These are phyloP conservation scores for Lepisosteus oculatus DNA, from an alignment of 2,113 vertebrate species.

Conservation along the genomic window DNA sequence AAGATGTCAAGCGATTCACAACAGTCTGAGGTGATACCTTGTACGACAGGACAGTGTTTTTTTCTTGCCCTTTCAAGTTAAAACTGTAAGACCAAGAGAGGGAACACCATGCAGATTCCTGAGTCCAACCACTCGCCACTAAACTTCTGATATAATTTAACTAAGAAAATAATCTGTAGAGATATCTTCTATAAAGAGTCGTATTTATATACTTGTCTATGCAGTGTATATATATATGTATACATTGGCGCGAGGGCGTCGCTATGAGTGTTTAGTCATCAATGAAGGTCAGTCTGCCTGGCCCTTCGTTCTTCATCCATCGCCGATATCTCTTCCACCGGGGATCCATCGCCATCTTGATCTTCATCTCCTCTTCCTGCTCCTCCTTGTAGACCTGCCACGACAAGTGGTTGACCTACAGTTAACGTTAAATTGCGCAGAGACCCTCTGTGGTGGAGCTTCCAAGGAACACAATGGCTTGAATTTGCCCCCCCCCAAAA, in stretches of 20 bases:
- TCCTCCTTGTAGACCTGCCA: constrained; percentile 79
- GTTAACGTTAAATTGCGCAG: no score
- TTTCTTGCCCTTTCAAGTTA: not conserved
- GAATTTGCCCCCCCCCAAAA: no score
- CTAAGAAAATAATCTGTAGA: constrained; percentile 21
- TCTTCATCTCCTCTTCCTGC: constrained; percentile 93
- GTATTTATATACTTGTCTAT: constrained; percentile 1
- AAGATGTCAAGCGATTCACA: not conserved
- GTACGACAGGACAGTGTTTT: no score
- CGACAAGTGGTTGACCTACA: not conserved
- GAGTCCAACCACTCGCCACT: constrained; percentile 12
- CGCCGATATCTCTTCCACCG: constrained; percentile 95
- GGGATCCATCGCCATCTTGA: constrained; percentile 88
- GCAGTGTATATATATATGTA: not conserved
- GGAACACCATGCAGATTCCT: constrained; percentile 12
- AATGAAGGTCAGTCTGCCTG: constrained; percentile 84
- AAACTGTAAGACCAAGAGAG: not conserved
- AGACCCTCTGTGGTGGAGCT: no score
- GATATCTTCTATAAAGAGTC: constrained; percentile 1
- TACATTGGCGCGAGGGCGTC: not conserved
- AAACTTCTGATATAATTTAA: not conserved
- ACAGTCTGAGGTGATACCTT: no score
- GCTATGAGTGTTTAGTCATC: constrained; percentile 74
- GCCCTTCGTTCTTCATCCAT: constrained; percentile 96
- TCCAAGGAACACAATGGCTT: no score